A percentile compares a stretch with the other conserved stretches of the same genome.
Conservation (phyloP, 2,888 invertebrate species). For the Drosophila paranaensis region DNA sequence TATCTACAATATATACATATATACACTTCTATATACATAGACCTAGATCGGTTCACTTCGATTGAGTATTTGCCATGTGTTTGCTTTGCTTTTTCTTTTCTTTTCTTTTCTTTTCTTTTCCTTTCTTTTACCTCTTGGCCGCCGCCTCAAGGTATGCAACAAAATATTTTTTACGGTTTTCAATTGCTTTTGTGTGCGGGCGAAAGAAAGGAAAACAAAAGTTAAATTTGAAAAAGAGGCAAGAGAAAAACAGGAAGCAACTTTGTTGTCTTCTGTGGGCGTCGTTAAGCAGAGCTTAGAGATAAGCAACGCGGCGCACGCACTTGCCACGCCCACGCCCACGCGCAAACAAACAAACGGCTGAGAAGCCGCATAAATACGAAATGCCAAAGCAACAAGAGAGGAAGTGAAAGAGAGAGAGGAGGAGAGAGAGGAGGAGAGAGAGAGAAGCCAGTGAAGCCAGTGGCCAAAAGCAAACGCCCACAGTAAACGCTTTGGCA, state of each 20-base stretch:
- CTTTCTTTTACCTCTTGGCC: constrained; percentile 3
- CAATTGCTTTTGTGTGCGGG: not conserved
- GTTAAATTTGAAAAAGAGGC: constrained; percentile 8
- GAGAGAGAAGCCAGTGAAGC: constrained; percentile 1
- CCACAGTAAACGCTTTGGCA: not conserved
- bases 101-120: constrained; percentile 11
- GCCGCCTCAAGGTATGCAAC: constrained; percentile 43
- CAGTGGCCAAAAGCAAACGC: not conserved
- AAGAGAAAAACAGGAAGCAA: constrained; percentile 33
- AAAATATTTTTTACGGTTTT: constrained; percentile 11
- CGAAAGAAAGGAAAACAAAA: constrained; percentile 26
- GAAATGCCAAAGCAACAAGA: constrained; percentile 18
- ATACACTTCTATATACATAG: constrained; percentile 20
- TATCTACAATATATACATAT: constrained; percentile 32
- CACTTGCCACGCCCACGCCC: constrained; percentile 5
- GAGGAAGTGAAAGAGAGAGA: not conserved
- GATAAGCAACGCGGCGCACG: constrained; percentile 28
- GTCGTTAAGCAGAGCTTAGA: constrained; percentile 48
- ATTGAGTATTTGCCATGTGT: constrained; percentile 22
- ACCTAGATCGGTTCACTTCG: constrained; percentile 33
- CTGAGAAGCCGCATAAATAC: constrained; percentile 39
- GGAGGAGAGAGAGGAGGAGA: not conserved
- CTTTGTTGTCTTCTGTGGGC: constrained; percentile 45
- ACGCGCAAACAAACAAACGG: constrained; percentile 30
- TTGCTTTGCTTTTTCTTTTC: constrained; percentile 1